A percentile compares a stretch with the other conserved stretches of the same genome.
Conservation (phyloP, 2,797 vertebrate genomes). For the Sphenodon punctatus region DNA sequence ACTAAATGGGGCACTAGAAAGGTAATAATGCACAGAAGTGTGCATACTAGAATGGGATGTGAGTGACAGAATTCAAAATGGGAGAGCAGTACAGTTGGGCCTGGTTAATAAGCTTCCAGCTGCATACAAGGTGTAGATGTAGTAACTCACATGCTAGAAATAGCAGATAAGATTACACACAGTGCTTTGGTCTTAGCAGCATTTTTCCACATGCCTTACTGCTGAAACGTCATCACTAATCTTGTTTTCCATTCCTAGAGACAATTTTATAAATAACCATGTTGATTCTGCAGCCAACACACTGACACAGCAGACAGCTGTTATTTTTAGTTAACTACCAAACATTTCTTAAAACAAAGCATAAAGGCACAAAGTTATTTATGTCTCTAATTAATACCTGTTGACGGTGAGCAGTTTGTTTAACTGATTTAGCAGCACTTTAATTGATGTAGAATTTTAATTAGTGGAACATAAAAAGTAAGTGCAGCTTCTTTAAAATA, state of each 20-base stretch:
- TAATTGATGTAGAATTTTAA: constrained; percentile 4
- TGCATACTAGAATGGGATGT: constrained; percentile 43
- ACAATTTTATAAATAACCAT: constrained; percentile 69
- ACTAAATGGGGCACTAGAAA: constrained; percentile 33
- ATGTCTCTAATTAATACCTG: constrained; percentile 31
- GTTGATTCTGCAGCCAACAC: constrained; percentile 55
- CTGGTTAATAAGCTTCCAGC: constrained; percentile 59
- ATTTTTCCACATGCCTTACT: constrained; percentile 58
- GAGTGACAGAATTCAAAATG: constrained; percentile 58
- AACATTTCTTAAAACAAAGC: constrained; percentile 36
- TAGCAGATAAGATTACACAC: constrained; percentile 63
- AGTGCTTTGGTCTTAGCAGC: constrained; percentile 52
- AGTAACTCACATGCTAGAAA: constrained; percentile 67
- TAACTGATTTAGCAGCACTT: constrained; percentile 21
- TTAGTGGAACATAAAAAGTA: constrained; percentile 13
- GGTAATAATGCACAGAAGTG: constrained; percentile 39
- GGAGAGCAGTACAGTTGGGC: constrained; percentile 52
- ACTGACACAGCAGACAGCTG: constrained; percentile 44
- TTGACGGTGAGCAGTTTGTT: constrained; percentile 2
- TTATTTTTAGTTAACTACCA: constrained; percentile 59
- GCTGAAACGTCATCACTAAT: constrained; percentile 60
- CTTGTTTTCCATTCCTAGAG: constrained; percentile 68
- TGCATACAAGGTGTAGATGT: constrained; percentile 62
- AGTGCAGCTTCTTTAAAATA: neutral
- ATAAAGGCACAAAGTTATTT: constrained; percentile 24